Percentiles rank a stretch among this genome's conserved stretches.
Evolutionary conservation across 2,113 vertebrate species (phyloP).

Genomic region (Chloroceryle aenea): DNA sequence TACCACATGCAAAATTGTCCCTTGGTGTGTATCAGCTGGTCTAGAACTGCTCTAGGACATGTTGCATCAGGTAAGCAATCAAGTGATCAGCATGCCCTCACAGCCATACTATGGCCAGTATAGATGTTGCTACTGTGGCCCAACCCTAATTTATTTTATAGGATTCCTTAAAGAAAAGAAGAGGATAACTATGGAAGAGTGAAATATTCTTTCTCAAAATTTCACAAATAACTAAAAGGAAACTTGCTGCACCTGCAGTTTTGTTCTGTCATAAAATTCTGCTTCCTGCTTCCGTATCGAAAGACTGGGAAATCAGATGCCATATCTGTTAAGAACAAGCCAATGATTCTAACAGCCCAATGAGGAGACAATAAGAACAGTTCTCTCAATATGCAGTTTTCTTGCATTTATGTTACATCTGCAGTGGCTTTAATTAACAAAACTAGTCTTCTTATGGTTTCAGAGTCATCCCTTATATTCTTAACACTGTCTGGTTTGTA

Average conservation of each 20-base stretch:
- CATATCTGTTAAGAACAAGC: neutral
- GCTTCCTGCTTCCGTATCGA: neutral
- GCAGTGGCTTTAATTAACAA: neutral
- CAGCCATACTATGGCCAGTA: fast-evolving
- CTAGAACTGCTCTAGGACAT: neutral
- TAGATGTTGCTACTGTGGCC: neutral
- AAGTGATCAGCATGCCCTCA: neutral
- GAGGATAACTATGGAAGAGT: neutral
- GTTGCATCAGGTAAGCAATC: neutral
- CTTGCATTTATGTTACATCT: neutral
- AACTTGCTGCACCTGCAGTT: neutral
- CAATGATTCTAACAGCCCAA: neutral
- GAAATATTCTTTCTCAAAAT: neutral
- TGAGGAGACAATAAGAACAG: neutral
- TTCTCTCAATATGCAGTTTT: neutral
- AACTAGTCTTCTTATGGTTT: neutral
- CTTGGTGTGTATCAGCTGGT: neutral
- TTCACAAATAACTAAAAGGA: neutral
- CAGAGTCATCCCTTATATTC: neutral
- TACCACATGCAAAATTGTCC: neutral
- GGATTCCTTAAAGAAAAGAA: neutral
- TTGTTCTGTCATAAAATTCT: neutral
- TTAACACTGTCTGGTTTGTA: neutral
- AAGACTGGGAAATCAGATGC: neutral
- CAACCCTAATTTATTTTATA: neutral